Conservation (phyloP, 1,140 invertebrate genomes). For the Brachionus calyciflorus region DNA sequence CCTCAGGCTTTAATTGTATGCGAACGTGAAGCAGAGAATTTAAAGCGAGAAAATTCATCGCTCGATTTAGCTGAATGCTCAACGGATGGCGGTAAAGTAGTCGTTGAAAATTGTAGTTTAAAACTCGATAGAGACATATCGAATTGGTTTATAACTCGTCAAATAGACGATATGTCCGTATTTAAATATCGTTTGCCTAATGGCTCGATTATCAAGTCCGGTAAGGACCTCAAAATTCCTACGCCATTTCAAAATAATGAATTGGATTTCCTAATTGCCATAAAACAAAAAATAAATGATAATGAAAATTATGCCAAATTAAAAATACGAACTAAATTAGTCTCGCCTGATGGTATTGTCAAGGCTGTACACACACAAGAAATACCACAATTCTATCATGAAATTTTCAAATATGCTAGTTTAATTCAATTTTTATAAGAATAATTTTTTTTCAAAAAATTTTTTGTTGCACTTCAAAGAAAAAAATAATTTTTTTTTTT, state of each 20-base stretch:
- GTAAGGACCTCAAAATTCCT: conserved; percentile 6
- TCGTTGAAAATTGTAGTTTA: conserved; percentile 42
- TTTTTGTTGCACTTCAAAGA: no score
- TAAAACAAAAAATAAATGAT: conserved; percentile 22
- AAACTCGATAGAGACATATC: conserved; percentile 28
- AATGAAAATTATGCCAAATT: conserved; percentile 5
- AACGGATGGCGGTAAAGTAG: conserved; percentile 18
- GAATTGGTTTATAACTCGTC: conserved; percentile 36
- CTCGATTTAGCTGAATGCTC: conserved; percentile 13
- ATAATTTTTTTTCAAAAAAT: no score
- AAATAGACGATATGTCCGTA: conserved; percentile 36
- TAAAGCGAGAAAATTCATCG: neutral
- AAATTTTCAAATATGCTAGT: conserved; percentile 45
- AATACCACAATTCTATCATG: conserved; percentile 44
- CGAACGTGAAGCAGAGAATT: neutral
- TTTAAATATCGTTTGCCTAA: conserved; percentile 9
- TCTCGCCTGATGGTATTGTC: conserved; percentile 22
- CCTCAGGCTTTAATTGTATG: neutral
- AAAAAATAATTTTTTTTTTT: no score
- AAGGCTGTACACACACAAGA: conserved; percentile 40
- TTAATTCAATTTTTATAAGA: conserved; percentile 46
- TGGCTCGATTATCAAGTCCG: conserved; percentile 22
- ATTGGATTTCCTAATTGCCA: conserved; percentile 7
- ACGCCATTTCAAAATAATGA: conserved; percentile 40
- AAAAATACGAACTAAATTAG: conserved; percentile 38